Conservation (phyloP, 2,888 invertebrate genomes). For the Sipha maydis region DNA sequence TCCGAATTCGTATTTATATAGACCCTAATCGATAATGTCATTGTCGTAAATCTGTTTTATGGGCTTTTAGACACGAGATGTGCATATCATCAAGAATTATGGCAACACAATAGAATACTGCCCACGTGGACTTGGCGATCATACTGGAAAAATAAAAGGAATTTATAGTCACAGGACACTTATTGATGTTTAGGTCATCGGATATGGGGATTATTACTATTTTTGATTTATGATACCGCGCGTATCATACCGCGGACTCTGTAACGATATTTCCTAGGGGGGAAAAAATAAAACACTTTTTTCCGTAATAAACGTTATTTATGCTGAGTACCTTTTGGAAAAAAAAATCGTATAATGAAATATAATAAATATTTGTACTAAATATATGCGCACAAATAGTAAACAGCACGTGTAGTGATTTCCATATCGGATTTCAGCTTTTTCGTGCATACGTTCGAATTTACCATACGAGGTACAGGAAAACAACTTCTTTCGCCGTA, state of each 20-base stretch:
- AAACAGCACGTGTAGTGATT: not conserved
- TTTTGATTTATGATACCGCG: slow-evolving; percentile 7
- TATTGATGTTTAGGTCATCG: slow-evolving; percentile 46
- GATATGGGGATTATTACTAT: slow-evolving; percentile 20
- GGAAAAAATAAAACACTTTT: not conserved
- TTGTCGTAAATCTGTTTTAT: slow-evolving; percentile 56
- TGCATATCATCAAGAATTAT: slow-evolving; percentile 47
- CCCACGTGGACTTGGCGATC: slow-evolving; percentile 42
- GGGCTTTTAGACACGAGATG: slow-evolving; percentile 53
- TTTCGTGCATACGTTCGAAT: not conserved
- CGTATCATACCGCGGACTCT: not conserved
- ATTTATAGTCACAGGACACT: slow-evolving; percentile 33
- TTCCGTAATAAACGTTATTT: slow-evolving; percentile 25
- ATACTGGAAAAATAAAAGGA: slow-evolving; percentile 32
- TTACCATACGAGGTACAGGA: not conserved
- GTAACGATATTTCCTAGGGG: not conserved
- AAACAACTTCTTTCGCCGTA: not conserved
- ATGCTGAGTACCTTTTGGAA: not conserved
- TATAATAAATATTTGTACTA: not conserved
- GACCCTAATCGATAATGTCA: slow-evolving; percentile 35
- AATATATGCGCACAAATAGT: not conserved
- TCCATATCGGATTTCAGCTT: not conserved
- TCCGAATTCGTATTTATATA: slow-evolving; percentile 25
- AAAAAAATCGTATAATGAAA: not conserved
- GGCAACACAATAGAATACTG: slow-evolving; percentile 49